These are phyloP conservation scores for Venturia canescens DNA, from an alignment of 1,140 invertebrate species.

Conservation along the genomic window DNA sequence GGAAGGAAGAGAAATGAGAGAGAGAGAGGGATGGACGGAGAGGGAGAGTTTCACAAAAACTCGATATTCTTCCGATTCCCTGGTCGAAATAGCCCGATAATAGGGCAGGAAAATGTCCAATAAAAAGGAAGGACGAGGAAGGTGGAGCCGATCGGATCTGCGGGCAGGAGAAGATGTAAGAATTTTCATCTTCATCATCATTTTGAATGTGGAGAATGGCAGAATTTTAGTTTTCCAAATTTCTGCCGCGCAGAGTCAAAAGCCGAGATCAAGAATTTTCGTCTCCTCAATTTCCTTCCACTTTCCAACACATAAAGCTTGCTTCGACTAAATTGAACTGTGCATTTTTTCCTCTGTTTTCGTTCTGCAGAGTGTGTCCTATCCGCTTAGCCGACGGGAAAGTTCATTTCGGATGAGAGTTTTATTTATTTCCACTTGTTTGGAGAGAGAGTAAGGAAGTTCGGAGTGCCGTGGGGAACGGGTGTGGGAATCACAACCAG, in stretches of 20 bases:
- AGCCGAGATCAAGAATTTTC: too few species aligned
- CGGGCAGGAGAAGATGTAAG: background rate
- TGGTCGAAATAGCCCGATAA: slow-evolving; percentile 48
- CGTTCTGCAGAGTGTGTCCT: slow-evolving; percentile 20
- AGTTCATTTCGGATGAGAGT: slow-evolving; percentile 53
- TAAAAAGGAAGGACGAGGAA: background rate
- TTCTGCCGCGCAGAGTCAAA: background rate
- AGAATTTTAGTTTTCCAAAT: background rate
- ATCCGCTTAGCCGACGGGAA: slow-evolving; percentile 51
- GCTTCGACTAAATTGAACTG: background rate
- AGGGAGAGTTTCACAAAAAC: slow-evolving; percentile 41
- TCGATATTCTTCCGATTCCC: slow-evolving; percentile 46
- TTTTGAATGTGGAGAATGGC: too few species aligned
- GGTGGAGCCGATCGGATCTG: background rate
- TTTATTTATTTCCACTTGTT: slow-evolving; percentile 52
- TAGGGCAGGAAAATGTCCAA: slow-evolving; percentile 43
- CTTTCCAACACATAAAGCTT: too few species aligned
- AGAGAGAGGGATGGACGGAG: background rate
- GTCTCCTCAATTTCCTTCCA: background rate
- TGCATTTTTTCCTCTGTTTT: slow-evolving; percentile 10
- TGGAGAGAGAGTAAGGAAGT: slow-evolving; percentile 51
- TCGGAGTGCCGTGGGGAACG: slow-evolving; percentile 36
- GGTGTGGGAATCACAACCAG: slow-evolving; percentile 52
- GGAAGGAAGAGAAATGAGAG: slow-evolving; percentile 8
- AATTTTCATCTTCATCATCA: too few species aligned